Evolutionary conservation across 2,797 vertebrate species (phyloP).

Genomic region (Masticophis lateralis): DNA sequence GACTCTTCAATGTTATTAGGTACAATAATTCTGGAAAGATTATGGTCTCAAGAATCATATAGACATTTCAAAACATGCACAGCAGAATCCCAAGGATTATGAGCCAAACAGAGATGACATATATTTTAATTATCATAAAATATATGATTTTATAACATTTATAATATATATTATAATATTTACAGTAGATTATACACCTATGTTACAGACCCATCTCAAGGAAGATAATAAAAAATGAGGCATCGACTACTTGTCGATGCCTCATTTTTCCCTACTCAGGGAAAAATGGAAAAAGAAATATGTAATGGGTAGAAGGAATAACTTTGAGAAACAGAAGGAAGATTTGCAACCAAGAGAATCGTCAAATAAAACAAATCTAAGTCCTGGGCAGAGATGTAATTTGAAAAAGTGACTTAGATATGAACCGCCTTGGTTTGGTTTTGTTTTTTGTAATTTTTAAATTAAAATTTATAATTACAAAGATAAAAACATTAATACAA

Average conservation of each 20-base stretch:
- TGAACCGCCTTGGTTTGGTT: not conserved
- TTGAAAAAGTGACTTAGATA: not conserved
- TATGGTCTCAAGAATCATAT: not conserved
- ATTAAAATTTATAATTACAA: not conserved
- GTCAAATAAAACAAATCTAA: not conserved
- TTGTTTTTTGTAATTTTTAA: not conserved
- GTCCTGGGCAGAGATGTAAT: not conserved
- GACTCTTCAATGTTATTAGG: not conserved
- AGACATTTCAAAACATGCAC: not conserved
- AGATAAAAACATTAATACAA: not conserved
- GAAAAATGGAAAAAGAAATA: not conserved
- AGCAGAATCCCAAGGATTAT: not conserved
- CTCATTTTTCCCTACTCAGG: too few species aligned
- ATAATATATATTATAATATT: too few species aligned
- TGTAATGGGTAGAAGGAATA: not conserved
- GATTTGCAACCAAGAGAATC: not conserved
- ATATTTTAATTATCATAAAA: not conserved
- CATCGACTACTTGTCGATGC: not conserved
- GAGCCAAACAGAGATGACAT: not conserved
- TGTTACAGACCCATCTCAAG: not conserved
- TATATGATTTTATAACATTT: too few species aligned
- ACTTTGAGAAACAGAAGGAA: not conserved
- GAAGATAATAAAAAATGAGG: not conserved
- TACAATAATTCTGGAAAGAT: not conserved
- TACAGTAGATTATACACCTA: not conserved